Base-by-base conservation (phyloP, 2,888 invertebrate genomes). In the Andrena flavipes region DNA sequence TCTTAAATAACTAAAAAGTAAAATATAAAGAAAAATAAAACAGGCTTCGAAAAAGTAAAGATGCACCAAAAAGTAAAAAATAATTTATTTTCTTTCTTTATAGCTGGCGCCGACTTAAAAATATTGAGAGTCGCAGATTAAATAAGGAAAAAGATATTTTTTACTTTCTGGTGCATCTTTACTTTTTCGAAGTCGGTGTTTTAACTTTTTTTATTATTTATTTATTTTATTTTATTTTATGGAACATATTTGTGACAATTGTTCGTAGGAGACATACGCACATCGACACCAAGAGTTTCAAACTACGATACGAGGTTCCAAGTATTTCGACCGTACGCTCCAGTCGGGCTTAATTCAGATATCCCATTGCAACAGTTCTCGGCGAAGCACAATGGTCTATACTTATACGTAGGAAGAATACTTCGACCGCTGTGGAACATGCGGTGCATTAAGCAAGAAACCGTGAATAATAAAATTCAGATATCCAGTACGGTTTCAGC, bases 301-400 rank as follows among this genome's bases (percentile, higher is more conserved):
- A 84, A 82, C 6, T 90, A 90, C 10, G 93, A 93, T 68, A 84
- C 90, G 13, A 79, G 86, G 26, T 71, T 82, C 0, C 89, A 87
- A 48, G 56, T 87, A 23, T 87, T 88, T 23, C 89, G 91, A 64
- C 16, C 85, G n/a, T 87, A 90, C 16, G 74, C 86, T 6, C 91
- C 91, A 82, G 83, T 84, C 20, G 91, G 89, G 35, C 76, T 90
- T n/a, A 89, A 87, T 62, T 81, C 88, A 13, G 93, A 94, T 13
- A 76, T 83, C 7, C 85, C 90, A 13, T 64, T 92, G 8, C 93
- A 93, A 76, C 92, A 94, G 59, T 95, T 95, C 93, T 98, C 98
- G 0, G 96, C 98, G 0, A 98, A 98, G 92, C 99, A 99, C 93
- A 98, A 99, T 92, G 99, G 98, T 0, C 95, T 99, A 8, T 99